Evolutionary conservation across 37 sponge, comb jelly and placozoan genomes (phyloP), one percentile per base, ranked within the genome.

Genomic region (Ianthella basta): DNA sequence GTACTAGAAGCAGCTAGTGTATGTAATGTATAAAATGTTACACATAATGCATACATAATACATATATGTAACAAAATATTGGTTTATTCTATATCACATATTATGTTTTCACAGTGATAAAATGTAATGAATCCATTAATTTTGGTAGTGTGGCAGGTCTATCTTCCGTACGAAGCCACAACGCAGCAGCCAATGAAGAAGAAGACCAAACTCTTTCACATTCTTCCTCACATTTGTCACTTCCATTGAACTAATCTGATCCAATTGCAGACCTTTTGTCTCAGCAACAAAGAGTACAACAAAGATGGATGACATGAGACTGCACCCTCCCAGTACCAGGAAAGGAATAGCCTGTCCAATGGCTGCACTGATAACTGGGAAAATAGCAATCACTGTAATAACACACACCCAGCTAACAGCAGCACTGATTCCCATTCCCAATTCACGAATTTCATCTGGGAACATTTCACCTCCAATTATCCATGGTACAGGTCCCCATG

Each of bases 401-500:
- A 64, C 65, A 1, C 55, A 74, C 0, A 27, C 23, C 79, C 79
- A 82, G 50, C 81, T 82, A 15, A 57, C 40, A 16, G 72, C 72
- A 18, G 79, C 73, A 37, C 88, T 74, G 1, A 90, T 25, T 1
- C 83, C 79, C 1, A 34, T 82, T 13, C 61, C 60, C 0, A 90
- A 14, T 4, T 57, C 73, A 2, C 91, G 83, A 4, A 82, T 57
- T 23, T 74, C n/a, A 4, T 24, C 36, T 25, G 91, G 91, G 38
- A 86, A 21, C 13, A 86, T 59, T 59, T 90, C 91, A 21, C 65
- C 78, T 35, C 61, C 53, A 61, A 90, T 79, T 65, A 87, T 35
- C 86, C 86, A 90, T 1, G 91, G 87, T 18, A 90, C 55, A 6
- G 91, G 84, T 21, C 91, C 91, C 91, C 91, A 90, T 8, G 88